Evolutionary conservation across 2,888 invertebrate species (phyloP), one percentile per base, ranked within the genome.

Genomic region (Lycocerus yunnanus): DNA sequence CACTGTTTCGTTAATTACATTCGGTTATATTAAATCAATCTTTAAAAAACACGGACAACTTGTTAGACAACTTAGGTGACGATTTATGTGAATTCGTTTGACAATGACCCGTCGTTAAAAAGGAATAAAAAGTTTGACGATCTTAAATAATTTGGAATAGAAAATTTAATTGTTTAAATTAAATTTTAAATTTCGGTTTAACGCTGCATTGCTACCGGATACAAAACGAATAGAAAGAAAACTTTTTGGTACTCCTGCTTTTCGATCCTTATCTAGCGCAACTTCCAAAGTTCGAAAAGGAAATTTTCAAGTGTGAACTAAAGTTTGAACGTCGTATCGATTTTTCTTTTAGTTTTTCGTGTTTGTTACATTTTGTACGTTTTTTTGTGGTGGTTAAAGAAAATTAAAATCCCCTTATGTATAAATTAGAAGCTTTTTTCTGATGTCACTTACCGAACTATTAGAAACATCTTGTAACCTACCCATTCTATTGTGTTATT

Each of bases 21-120:
- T 78, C 75, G 79, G 78, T 75, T 78, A 78, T 79, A 77, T 78
- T 79, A 79, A 79, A 81, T 81, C 81, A 80, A 81, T 81, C 81
- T 80, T 77, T 68, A 18, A 73, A 68, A 71, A 76, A 73, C 73
- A 77, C 72, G 75, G 80, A 79, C 78, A 77, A 79, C 77, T 74
- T 75, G 79, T 77, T 78, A 66, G 77, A 78, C 80, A 79, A 80
- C 79, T 68, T 75, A 78, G 77, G 79, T 80, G 80, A 80, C 80
- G 80, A 80, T 80, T 80, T 80, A 80, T 77, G 75, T 77, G 74
- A 69, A 69, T 65, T 63, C 73, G 70, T 71, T 77, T 75, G 79
- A 77, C 43, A 43, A 73, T 71, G 68, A 63, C 61, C 72, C 15
- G 27, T 43, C 43, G 43, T 43, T 43, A 43, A 43, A 43, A 43